Evolutionary conservation across 2,888 invertebrate species (phyloP).

Genomic region (Cryptops parisi): DNA sequence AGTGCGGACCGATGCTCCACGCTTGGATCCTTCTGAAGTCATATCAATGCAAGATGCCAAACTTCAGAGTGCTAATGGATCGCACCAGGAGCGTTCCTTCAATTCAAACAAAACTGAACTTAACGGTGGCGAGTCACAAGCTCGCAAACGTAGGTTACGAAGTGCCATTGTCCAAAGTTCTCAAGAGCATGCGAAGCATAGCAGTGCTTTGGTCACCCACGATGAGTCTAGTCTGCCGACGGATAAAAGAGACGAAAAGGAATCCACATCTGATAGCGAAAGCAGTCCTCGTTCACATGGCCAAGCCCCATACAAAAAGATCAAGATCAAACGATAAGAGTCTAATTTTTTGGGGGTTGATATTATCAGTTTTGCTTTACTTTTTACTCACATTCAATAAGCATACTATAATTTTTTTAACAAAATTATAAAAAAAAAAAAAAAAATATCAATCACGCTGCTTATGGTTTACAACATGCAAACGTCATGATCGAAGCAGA

Average conservation of each 20-base stretch:
- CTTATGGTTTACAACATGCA: too few relatives aligned
- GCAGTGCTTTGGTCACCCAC: background rate
- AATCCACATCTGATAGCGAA: too few relatives aligned
- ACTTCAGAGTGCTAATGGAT: background rate
- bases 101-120: background rate
- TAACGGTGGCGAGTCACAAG: background rate
- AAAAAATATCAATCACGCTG: too few relatives aligned
- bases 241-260: too few relatives aligned
- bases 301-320: constrained; percentile 4
- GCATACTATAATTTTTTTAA: too few relatives aligned
- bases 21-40: constrained; percentile 9
- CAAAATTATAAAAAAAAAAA: too few relatives aligned
- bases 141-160: constrained; percentile 5
- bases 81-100: background rate
- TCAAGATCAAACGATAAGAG: constrained; percentile 12
- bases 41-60: background rate
- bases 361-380: background rate
- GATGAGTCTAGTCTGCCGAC: background rate
- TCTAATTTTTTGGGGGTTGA: background rate
- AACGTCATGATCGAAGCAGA: too few relatives aligned
- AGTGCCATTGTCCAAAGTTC: background rate
- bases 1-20: constrained; percentile 9
- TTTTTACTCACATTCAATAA: background rate
- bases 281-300: background rate
- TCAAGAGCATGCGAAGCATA: background rate